Base-by-base conservation (phyloP, 2,113 vertebrate species). In the Lophochroa leadbeateri region DNA sequence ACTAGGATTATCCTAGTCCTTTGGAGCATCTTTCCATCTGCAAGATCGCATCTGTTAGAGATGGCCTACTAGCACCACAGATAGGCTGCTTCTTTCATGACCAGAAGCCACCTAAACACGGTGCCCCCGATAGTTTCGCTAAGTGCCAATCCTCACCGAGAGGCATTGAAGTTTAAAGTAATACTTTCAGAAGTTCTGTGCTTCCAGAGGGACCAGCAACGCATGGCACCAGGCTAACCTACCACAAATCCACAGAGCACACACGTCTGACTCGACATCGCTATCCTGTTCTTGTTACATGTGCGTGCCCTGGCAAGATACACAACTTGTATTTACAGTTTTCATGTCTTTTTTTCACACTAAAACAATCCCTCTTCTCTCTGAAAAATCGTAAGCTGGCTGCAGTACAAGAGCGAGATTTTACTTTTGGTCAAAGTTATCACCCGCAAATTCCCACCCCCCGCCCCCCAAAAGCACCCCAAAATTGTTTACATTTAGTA, bases 21-120 rank as follows among this genome's bases (percentile, higher is more conserved):
- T 84, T 96, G 97, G 98, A 98, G 98, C 98, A 98, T 98, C 98
- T 98, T 98, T 98, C 98, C 98, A 68, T 97, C 92, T 94, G 93
- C 69, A 69, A 90, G 76, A 92, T 96, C 52, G 1, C 88, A 53
- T 71, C 89, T 47, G 60, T 82, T 76, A 68, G 64, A 93, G 94
- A 95, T 91, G 86, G 95, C 91, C 92, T 65, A 90, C 33, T 68
- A 92, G 94, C 97, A 97, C 98, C 97, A 96, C 63, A 93, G 95
- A 55, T 63, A 94, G 96, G 96, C 82, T 35, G 92, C 96, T 91
- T 97, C 91, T 86, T 95, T 88, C 90, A 82, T 67, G 46, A 74
- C 23, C 64, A 86, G 94, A 94, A 97, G 84, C 91, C 64, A 80
- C 95, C 96, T 94, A 96, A 50, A 58, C 55, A 61, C 44, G 97